phyloP scores from a whole-genome alignment of 2,113 vertebrate genomes.

The Pithys albifrons region DNA sequence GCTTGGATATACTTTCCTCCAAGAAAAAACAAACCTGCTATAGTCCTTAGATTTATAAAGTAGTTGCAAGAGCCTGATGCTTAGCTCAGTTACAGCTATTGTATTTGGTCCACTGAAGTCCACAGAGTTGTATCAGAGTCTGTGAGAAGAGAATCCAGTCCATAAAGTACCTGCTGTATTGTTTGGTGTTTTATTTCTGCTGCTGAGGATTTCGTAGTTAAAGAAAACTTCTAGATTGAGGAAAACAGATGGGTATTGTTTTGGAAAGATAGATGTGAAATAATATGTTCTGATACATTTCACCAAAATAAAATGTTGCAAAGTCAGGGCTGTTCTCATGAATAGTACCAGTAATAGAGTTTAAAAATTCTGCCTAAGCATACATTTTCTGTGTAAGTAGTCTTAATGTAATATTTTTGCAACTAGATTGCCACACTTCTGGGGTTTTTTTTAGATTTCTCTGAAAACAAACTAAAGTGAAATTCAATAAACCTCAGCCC shows the following conservation, averaged over 20 bases:
- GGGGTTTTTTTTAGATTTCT: conserved; percentile 38
- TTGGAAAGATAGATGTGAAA: background rate
- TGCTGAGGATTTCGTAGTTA: background rate
- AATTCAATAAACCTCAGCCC: conserved; percentile 52
- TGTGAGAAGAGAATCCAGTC: background rate
- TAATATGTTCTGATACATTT: background rate
- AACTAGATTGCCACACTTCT: background rate
- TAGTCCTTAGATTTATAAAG: background rate
- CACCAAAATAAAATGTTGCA: background rate
- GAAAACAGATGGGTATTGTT: background rate
- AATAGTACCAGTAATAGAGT: background rate
- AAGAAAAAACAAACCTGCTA: background rate
- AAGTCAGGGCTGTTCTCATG: background rate
- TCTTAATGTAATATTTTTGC: conserved; percentile 22
- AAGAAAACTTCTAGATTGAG: background rate
- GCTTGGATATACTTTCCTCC: background rate
- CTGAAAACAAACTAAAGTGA: conserved; percentile 64
- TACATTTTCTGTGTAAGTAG: background rate
- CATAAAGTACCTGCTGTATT: background rate
- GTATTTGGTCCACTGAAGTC: background rate
- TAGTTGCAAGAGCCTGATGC: background rate
- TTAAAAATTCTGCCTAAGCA: background rate
- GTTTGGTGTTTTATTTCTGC: background rate
- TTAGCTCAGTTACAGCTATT: background rate
- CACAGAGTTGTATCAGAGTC: background rate